Percentiles rank a stretch among this genome's conserved stretches.
Evolutionary conservation across 2,888 invertebrate species (phyloP).

Genomic region (Nephrotoma guestfalica): DNA sequence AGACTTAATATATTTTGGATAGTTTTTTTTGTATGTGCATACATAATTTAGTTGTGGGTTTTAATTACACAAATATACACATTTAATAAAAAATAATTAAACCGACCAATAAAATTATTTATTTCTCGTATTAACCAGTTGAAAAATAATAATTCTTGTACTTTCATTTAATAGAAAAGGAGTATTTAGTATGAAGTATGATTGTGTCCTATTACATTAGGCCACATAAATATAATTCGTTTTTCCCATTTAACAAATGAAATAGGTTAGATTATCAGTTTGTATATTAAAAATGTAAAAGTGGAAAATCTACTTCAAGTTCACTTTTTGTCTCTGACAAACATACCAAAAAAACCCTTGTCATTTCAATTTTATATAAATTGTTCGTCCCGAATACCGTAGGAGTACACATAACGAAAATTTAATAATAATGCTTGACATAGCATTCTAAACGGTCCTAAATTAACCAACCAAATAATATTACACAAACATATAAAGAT

Average conservation of each 20-base stretch:
- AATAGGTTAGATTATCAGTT: not conserved
- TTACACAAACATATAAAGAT: not conserved
- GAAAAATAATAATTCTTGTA: not conserved
- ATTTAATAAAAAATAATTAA: not conserved
- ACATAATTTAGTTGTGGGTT: no score
- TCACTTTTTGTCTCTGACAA: not conserved
- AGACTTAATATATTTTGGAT: no score
- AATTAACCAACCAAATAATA: not conserved
- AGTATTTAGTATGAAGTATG: not conserved
- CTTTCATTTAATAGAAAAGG: not conserved
- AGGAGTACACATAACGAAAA: not conserved
- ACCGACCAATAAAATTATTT: not conserved
- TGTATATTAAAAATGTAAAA: not conserved
- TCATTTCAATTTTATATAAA: not conserved
- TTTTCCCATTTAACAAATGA: not conserved
- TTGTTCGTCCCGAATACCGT: not conserved
- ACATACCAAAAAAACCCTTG: not conserved
- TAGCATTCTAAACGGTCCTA: not conserved
- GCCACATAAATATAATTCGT: not conserved
- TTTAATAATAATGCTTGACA: not conserved
- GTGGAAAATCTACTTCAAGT: not conserved
- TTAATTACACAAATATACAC: no score
- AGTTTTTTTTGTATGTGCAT: no score
- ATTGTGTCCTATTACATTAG: not conserved
- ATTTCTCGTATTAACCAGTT: no score